phyloP scores from a whole-genome alignment of 2,888 invertebrate species.

The Machimus atricapillus region DNA sequence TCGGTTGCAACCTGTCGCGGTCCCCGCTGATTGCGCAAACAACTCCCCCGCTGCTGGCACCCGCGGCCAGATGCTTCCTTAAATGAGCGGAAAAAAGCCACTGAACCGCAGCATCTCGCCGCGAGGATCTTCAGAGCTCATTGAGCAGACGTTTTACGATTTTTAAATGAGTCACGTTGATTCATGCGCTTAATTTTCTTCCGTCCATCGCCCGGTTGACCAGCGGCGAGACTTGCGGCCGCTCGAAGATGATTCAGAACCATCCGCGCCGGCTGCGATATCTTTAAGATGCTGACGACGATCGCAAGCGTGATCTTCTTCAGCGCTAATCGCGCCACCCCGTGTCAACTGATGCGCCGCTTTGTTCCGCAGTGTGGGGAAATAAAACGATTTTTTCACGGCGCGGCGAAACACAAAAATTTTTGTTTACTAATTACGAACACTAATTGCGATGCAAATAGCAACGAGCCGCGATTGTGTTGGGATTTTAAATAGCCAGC shows the following conservation, averaged over 20 bases:
- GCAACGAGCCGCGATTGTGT: neutral
- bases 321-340: neutral
- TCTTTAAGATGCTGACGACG: neutral
- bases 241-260: neutral
- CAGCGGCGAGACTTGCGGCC: neutral
- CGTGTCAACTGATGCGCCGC: neutral
- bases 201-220: neutral
- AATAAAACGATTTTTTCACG: neutral
- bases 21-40: neutral
- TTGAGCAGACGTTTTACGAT: conserved; percentile 12
- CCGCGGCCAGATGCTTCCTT: conserved; percentile 2
- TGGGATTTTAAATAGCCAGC: neutral
- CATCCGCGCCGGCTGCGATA: neutral
- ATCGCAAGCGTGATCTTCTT: neutral
- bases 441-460: conserved; percentile 36
- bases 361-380: neutral
- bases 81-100: neutral
- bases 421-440: conserved; percentile 34
- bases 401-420: neutral
- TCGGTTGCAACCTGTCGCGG: conserved; percentile 23
- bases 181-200: neutral
- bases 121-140: neutral
- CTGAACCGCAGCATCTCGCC: neutral
- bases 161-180: conserved; percentile 23
- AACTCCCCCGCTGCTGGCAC: conserved; percentile 9